Evolutionary conservation across 2,797 vertebrate species (phyloP), one percentile per base, ranked within the genome.

Genomic region (Mus caroli): DNA sequence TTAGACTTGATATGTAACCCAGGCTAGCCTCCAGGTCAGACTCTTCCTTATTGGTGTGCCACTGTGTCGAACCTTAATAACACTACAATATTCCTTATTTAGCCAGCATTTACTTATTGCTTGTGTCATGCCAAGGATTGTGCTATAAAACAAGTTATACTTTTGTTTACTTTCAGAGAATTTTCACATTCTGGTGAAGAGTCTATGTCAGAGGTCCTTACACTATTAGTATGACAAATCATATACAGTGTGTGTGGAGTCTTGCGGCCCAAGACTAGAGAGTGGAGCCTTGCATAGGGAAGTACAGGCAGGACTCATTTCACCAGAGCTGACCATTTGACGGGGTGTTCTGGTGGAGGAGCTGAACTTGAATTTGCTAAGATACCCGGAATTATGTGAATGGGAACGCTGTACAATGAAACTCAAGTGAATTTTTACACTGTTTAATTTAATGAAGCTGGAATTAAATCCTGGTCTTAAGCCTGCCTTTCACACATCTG

Each of bases 381-480:
- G n/a, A 20, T 82, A n/a, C 40, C 11, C 52, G 17, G 67, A 85
- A 79, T 71, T 87, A 22, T 67, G 13, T 80, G 60, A 86, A 43
- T 20, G 15, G 22, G 24, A 67, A 31, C 46, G 71, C 73, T 46
- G 26, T 85, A 28, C 15, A 62, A 2, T 94, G 84, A 64, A 67
- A 34, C 60, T 77, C 52, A 97, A 77, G 31, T 93, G 76, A 89
- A 75, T 80, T 92, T 92, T 91, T 83, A 69, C 3, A 91, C 11
- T 60, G 43, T 92, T 96, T 20, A 90, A 10, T 20, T 96, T 94
- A 78, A 69, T 83, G 40, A 92, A 95, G 62, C 67, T 88, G 82
- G 95, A 96, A 85, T 80, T n/a, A 94, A 94, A 90, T 43, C 60
- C 31, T 86, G 79, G 91, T 94, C 94, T 92, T 20, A 60, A 84